A percentile compares a stretch with the other conserved stretches of the same genome.
These are phyloP conservation scores for Cosmopolites sordidus DNA, from an alignment of 2,888 invertebrate species.

Conservation along the genomic window DNA sequence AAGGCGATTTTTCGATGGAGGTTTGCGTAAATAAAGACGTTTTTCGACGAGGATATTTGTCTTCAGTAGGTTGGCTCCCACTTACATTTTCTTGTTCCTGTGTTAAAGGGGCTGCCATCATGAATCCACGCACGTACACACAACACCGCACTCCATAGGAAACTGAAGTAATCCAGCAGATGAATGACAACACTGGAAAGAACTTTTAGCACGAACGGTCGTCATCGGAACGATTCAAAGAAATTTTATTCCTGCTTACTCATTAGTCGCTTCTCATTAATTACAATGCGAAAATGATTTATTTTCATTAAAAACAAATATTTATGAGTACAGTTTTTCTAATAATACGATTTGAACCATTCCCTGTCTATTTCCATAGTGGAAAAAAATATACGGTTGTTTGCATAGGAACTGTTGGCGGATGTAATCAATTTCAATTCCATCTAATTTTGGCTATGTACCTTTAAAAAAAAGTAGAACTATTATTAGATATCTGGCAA, in stretches of 20 bases:
- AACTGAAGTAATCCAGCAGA: constrained; percentile 9
- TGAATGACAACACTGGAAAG: constrained; percentile 2
- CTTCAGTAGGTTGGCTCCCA: constrained; percentile 29
- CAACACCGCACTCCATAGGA: constrained; percentile 20
- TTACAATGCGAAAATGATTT: too few relatives aligned
- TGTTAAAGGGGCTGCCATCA: constrained; percentile 69
- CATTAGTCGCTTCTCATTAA: too few relatives aligned
- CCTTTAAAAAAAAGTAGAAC: background rate
- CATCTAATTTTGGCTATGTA: background rate
- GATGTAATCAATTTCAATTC: background rate
- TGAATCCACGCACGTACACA: constrained; percentile 29
- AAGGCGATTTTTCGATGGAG: background rate
- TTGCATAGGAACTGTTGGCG: background rate
- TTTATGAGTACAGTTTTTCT: too few relatives aligned
- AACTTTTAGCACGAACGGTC: background rate
- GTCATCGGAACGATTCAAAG: too few relatives aligned
- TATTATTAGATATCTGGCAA: constrained; percentile 1
- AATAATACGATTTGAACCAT: too few relatives aligned
- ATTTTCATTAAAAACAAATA: too few relatives aligned
- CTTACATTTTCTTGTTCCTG: constrained; percentile 75
- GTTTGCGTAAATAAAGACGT: background rate
- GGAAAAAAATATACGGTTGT: background rate
- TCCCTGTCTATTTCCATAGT: too few relatives aligned
- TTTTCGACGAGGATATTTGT: background rate
- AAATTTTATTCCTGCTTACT: too few relatives aligned